Percentiles rank a stretch among this genome's conserved stretches.
phyloP scores from a whole-genome alignment of 1,140 invertebrate species.

The Stegodyphus mimosarum region DNA sequence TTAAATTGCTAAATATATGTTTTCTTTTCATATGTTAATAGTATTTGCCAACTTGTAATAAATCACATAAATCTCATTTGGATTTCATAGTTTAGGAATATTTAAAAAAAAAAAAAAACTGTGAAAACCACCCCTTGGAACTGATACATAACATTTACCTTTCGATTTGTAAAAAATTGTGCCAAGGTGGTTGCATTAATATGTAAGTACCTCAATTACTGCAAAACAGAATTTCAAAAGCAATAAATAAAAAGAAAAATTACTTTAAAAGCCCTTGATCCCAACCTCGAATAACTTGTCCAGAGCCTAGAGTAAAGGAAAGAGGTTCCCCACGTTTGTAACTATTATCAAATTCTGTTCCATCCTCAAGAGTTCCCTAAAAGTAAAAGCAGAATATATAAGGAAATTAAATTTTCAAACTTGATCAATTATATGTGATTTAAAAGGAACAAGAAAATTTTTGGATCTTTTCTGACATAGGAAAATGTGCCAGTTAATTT shows the following conservation, averaged over 20 bases:
- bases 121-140: too few relatives aligned
- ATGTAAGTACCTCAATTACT: too few relatives aligned
- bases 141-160: too few relatives aligned
- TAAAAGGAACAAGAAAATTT: background rate
- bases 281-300: slow-evolving; percentile 88
- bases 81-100: too few relatives aligned
- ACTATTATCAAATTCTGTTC: slow-evolving; percentile 87
- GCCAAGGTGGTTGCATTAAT: too few relatives aligned
- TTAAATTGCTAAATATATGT: too few relatives aligned
- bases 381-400: background rate
- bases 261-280: slow-evolving; percentile 85
- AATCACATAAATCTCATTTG: too few relatives aligned
- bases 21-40: too few relatives aligned
- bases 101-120: too few relatives aligned
- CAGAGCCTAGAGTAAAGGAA: slow-evolving; percentile 80
- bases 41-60: too few relatives aligned
- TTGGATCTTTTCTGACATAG: background rate
- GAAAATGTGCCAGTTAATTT: background rate
- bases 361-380: slow-evolving; percentile 78
- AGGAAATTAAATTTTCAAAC: background rate
- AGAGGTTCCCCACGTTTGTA: slow-evolving; percentile 78
- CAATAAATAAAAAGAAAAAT: slow-evolving; percentile 59
- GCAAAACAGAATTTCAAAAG: slow-evolving; percentile 12
- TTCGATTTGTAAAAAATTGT: too few relatives aligned
- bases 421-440: background rate